Conservation (phyloP, 1,140 invertebrate species). For the Zelostemma sp. region DNA sequence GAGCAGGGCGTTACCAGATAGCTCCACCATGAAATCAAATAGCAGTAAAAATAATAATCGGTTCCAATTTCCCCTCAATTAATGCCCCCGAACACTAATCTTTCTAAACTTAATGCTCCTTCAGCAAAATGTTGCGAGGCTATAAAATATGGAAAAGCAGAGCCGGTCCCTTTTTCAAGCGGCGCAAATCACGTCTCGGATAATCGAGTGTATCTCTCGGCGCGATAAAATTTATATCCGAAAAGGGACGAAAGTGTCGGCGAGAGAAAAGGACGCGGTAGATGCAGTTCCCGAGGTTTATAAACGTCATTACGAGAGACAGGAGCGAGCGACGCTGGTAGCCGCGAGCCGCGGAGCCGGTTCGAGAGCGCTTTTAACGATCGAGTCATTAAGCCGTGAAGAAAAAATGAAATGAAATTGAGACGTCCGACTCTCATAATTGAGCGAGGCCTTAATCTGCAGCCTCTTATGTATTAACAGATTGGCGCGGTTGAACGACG, state of each 20-base stretch:
- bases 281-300: constrained; percentile 33
- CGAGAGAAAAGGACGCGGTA: constrained; percentile 28
- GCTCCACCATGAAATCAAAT: too few species aligned
- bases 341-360: constrained; percentile 49
- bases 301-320: constrained; percentile 54
- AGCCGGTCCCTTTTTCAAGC: too few species aligned
- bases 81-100: too few species aligned
- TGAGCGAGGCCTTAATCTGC: constrained; percentile 56
- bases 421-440: constrained; percentile 63
- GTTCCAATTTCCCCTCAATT: too few species aligned
- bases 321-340: constrained; percentile 24
- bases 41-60: too few species aligned
- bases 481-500: constrained; percentile 37
- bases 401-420: too few species aligned
- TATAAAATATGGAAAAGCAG: too few species aligned
- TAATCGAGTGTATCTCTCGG: constrained; percentile 35
- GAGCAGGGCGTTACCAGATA: too few species aligned
- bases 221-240: constrained; percentile 35
- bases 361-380: constrained; percentile 61
- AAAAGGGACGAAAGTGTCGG: constrained; percentile 34
- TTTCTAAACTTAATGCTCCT: too few species aligned
- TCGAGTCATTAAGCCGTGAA: constrained; percentile 63
- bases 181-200: too few species aligned
- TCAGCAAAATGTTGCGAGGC: too few species aligned
- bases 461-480: constrained; percentile 54